These are phyloP conservation scores for Aegotheles bennettii DNA, from an alignment of 2,113 vertebrate genomes.

Conservation along the genomic window DNA sequence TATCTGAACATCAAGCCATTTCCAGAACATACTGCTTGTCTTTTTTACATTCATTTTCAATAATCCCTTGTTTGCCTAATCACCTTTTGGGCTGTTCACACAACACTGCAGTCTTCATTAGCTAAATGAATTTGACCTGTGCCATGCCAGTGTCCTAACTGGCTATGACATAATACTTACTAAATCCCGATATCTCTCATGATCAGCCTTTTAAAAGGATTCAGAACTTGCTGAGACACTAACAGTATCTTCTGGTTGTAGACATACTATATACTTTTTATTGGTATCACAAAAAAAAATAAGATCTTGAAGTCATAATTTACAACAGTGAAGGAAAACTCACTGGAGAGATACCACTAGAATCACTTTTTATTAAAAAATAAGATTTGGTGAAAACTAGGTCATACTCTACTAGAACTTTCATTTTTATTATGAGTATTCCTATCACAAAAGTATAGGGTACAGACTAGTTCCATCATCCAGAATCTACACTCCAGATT, in stretches of 20 bases:
- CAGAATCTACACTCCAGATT: background rate
- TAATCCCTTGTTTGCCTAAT: background rate
- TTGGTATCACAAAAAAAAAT: too few species aligned
- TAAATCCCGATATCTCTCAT: background rate
- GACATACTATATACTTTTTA: background rate
- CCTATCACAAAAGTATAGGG: background rate
- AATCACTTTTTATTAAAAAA: background rate
- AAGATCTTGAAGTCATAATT: background rate
- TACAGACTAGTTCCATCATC: background rate
- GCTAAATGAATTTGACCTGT: background rate
- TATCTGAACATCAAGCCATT: background rate
- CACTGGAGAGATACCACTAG: background rate
- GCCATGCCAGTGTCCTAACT: background rate
- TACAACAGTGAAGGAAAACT: background rate
- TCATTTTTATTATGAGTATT: background rate
- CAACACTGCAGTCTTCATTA: background rate
- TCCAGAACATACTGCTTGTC: background rate
- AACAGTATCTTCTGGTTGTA: fast-evolving
- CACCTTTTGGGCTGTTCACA: background rate
- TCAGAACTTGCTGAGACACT: background rate
- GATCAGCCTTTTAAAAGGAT: background rate
- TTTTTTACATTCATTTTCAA: background rate
- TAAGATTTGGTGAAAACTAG: background rate
- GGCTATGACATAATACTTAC: background rate
- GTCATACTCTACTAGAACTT: background rate